These are phyloP conservation scores for Anser brachyrhynchus DNA, from an alignment of 2,113 vertebrate species.

Conservation along the genomic window DNA sequence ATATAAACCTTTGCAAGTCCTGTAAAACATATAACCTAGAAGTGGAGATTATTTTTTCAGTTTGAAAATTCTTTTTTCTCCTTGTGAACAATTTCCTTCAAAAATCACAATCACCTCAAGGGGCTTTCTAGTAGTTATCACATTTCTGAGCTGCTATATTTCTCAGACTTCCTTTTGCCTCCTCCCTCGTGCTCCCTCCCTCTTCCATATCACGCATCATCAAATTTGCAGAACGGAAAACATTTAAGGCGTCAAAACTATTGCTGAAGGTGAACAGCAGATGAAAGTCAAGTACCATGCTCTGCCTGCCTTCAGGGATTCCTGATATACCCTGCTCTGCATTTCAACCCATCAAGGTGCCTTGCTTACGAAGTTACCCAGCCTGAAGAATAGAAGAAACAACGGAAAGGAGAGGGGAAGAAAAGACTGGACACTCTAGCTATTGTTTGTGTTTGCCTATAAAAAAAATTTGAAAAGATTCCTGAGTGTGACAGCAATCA, in stretches of 20 bases:
- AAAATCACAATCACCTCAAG: not conserved
- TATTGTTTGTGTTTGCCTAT: not conserved
- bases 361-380: not conserved
- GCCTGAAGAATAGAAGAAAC: not conserved
- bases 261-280: conserved; percentile 14
- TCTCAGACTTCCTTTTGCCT: not conserved
- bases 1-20: not conserved
- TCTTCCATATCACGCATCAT: not conserved
- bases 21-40: not conserved
- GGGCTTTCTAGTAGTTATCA: not conserved
- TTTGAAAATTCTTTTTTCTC: not conserved
- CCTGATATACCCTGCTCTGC: rapidly evolving
- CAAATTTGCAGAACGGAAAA: conserved; percentile 13
- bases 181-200: not conserved
- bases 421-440: not conserved
- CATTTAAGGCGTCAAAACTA: conserved; percentile 25
- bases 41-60: not conserved
- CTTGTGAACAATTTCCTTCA: not conserved
- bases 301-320: conserved; percentile 9
- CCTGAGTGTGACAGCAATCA: not conserved
- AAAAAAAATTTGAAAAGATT: not conserved
- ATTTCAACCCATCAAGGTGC: not conserved
- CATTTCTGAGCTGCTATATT: not conserved
- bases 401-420: not conserved
- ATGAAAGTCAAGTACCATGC: conserved; percentile 7